Evolutionary conservation across 2,113 vertebrate species (phyloP).

Genomic region (Macroglossus sobrinus): DNA sequence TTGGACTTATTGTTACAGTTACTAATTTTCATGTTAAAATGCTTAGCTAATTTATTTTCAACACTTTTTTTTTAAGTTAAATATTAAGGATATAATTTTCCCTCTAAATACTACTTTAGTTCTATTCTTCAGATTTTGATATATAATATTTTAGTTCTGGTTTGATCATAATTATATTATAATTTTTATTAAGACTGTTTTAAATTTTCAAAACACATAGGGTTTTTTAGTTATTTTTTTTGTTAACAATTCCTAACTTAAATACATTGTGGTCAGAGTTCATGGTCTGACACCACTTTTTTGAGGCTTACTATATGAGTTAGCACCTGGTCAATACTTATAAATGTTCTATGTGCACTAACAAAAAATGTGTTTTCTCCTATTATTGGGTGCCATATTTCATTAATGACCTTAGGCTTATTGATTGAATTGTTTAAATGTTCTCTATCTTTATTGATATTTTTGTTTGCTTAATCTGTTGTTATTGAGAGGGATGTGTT

Average conservation of each 20-base stretch:
- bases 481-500: not conserved
- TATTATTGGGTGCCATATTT: not conserved
- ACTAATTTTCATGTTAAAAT: not conserved
- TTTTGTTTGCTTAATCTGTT: not conserved
- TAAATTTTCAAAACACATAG: not conserved
- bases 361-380: not conserved
- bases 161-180: not conserved
- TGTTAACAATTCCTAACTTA: not conserved
- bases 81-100: not conserved
- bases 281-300: not conserved
- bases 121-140: not conserved
- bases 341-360: not conserved
- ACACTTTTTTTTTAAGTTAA: not conserved
- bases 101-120: not conserved
- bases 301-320: not conserved
- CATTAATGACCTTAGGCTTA: not conserved
- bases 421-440: not conserved
- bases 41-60: not conserved
- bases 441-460: not conserved
- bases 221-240: not conserved
- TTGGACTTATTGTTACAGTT: not conserved
- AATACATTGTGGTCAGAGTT: not conserved
- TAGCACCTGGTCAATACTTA: not conserved
- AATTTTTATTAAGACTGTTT: not conserved
- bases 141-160: not conserved